A percentile compares a stretch with the other conserved stretches of the same genome.
Evolutionary conservation across 2,113 vertebrate species (phyloP).

Genomic region (Odobenus rosmarus): DNA sequence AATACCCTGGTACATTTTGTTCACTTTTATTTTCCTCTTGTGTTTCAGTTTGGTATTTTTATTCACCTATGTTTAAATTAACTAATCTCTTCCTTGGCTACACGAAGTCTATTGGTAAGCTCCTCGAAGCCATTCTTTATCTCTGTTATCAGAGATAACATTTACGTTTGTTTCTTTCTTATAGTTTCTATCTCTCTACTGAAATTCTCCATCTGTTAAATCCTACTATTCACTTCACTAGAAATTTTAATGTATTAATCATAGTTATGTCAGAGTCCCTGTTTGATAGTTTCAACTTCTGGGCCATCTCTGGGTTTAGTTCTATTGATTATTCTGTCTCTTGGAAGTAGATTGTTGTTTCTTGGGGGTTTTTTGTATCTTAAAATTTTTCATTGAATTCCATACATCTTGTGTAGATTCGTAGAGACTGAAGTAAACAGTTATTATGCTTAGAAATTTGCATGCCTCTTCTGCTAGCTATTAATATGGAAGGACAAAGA

Average conservation of each 20-base stretch:
- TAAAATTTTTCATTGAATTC: background rate
- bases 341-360: background rate
- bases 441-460: background rate
- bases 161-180: background rate
- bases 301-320: background rate
- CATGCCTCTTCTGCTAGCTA: background rate
- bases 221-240: background rate
- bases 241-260: background rate
- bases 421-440: background rate
- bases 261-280: background rate
- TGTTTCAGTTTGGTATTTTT: background rate
- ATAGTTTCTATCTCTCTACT: background rate
- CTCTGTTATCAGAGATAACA: background rate
- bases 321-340: background rate
- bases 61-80: background rate
- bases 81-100: background rate
- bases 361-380: background rate
- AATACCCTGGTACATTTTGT: background rate
- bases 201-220: background rate
- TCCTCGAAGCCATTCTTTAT: background rate
- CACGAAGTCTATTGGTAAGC: background rate
- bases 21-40: background rate
- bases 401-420: background rate
- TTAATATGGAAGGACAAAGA: background rate
- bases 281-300: background rate